A percentile compares a stretch with the other conserved stretches of the same genome.
Conservation (phyloP, 2,888 invertebrate genomes). For the Drosophila demipolita region DNA sequence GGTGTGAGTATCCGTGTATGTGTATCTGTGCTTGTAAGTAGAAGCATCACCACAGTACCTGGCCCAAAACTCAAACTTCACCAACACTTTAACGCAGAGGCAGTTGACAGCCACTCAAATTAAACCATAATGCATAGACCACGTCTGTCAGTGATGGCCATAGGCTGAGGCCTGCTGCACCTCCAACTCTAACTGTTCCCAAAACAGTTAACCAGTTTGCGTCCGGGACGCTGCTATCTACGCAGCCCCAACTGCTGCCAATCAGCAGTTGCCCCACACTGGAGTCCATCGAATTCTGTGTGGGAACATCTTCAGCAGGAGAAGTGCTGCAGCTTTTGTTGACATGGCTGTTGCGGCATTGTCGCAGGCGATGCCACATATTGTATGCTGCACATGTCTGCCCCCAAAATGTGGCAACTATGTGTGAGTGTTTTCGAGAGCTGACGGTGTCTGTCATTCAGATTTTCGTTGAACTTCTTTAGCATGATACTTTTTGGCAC, state of each 20-base stretch:
- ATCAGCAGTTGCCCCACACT: constrained; percentile 3
- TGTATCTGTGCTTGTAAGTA: too few relatives aligned
- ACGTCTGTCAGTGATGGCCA: constrained; percentile 48
- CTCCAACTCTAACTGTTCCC: background rate
- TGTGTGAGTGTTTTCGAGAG: constrained; percentile 50
- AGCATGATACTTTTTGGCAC: constrained; percentile 60
- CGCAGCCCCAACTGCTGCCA: background rate
- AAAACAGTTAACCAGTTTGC: constrained; percentile 2
- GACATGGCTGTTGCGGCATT: constrained; percentile 72
- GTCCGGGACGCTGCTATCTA: background rate
- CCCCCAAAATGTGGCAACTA: constrained; percentile 19
- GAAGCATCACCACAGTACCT: constrained; percentile 1
- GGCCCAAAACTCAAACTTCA: background rate
- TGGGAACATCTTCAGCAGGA: constrained; percentile 17
- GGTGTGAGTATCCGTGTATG: background rate
- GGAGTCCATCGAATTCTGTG: constrained; percentile 40
- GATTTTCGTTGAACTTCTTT: constrained; percentile 55
- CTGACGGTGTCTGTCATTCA: constrained; percentile 73
- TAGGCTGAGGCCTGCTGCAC: constrained; percentile 8
- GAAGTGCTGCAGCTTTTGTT: constrained; percentile 60
- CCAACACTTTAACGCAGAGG: background rate
- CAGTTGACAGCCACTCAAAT: constrained; percentile 53
- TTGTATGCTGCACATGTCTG: constrained; percentile 58
- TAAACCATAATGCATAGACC: constrained; percentile 59
- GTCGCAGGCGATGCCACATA: constrained; percentile 75